These are phyloP conservation scores for Pangasius mekongensis DNA, from an alignment of 2,797 vertebrate species.

Conservation along the genomic window DNA sequence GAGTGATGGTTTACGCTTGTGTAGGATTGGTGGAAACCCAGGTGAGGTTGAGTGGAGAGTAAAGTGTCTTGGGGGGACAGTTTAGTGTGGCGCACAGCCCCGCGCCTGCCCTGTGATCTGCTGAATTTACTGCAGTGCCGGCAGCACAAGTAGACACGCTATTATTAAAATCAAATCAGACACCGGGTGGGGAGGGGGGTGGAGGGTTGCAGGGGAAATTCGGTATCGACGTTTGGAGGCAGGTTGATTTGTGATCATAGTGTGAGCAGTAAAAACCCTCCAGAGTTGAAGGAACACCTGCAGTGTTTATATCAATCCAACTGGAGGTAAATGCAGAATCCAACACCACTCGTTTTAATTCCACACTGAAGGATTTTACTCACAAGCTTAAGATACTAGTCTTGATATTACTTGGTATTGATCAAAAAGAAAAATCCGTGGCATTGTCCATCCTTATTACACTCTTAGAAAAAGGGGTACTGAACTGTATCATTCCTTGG, in stretches of 20 bases:
- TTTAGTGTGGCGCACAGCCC: slow-evolving; percentile 83
- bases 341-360: neutral
- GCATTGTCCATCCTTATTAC: neutral
- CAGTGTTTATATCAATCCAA: slow-evolving; percentile 13
- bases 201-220: slow-evolving; percentile 68
- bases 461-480: neutral
- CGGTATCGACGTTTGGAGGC: slow-evolving; percentile 61
- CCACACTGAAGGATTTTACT: neutral
- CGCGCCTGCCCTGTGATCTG: slow-evolving; percentile 85
- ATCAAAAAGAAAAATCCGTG: neutral
- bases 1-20: slow-evolving; percentile 82
- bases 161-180: slow-evolving; percentile 96
- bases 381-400: neutral
- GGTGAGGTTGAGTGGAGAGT: slow-evolving; percentile 89
- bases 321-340: neutral
- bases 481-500: neutral
- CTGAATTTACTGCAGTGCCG: slow-evolving; percentile 90
- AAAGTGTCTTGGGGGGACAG: slow-evolving; percentile 91
- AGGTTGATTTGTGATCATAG: slow-evolving; percentile 57
- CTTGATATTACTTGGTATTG: neutral
- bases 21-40: slow-evolving; percentile 90
- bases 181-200: slow-evolving; percentile 76
- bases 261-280: slow-evolving; percentile 19
- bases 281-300: slow-evolving; percentile 9
- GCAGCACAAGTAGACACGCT: slow-evolving; percentile 87